These are phyloP conservation scores for Thysanoteuthis rhombus DNA, from an alignment of 2,888 invertebrate species.

Conservation along the genomic window DNA sequence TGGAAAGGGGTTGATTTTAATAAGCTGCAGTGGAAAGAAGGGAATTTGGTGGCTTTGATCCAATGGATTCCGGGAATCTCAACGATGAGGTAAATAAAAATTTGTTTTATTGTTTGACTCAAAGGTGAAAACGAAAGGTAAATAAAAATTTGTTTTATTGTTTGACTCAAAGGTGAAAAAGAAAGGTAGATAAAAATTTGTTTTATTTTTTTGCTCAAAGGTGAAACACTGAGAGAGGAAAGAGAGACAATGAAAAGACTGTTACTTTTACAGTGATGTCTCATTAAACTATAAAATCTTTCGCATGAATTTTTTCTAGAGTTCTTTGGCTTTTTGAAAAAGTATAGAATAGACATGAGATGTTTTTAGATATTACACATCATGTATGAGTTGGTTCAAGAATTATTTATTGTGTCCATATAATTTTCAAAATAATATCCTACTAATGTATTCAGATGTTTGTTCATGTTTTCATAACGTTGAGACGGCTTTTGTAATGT, in stretches of 20 bases:
- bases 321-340: background rate
- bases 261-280: background rate
- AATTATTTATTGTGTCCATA: too few relatives aligned
- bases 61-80: conserved; percentile 61
- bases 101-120: background rate
- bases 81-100: conserved; percentile 37
- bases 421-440: too few relatives aligned
- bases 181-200: conserved; percentile 37
- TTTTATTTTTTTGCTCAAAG: background rate
- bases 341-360: background rate
- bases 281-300: too few relatives aligned
- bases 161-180: too few relatives aligned
- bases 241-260: background rate
- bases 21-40: conserved; percentile 54
- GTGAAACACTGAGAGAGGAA: too few relatives aligned
- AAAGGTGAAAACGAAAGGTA: conserved; percentile 36
- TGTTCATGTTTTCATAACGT: too few relatives aligned
- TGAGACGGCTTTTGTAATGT: too few relatives aligned
- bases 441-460: too few relatives aligned
- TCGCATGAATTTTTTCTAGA: background rate
- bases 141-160: background rate
- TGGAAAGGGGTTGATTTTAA: conserved; percentile 51
- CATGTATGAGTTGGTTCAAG: too few relatives aligned
- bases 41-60: conserved; percentile 62
- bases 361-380: too few relatives aligned